A percentile compares a stretch with the other conserved stretches of the same genome.
These are phyloP conservation scores for Gadopsis bispinosus DNA, from an alignment of 2,797 vertebrate genomes.

Conservation along the genomic window DNA sequence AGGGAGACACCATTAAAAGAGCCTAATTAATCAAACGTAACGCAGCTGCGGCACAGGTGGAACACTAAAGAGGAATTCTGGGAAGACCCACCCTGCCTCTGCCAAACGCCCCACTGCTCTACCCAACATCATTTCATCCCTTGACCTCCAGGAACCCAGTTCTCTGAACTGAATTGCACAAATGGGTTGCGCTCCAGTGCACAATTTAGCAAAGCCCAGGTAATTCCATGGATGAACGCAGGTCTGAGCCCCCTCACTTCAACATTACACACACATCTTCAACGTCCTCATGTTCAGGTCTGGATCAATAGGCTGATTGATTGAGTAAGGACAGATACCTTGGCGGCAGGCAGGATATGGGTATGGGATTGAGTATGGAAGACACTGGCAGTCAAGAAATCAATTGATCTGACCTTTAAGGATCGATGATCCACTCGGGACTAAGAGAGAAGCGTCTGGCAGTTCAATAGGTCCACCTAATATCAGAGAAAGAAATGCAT, in stretches of 20 bases:
- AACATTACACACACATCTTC: constrained; percentile 39
- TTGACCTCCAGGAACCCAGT: constrained; percentile 21
- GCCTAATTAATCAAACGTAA: constrained; percentile 67
- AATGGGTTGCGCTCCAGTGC: constrained; percentile 45
- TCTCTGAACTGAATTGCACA: constrained; percentile 37
- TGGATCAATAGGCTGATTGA: constrained; percentile 75
- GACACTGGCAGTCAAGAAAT: constrained; percentile 63
- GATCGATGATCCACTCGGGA: constrained; percentile 67
- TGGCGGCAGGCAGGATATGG: constrained; percentile 50
- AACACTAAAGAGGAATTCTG: constrained; percentile 31
- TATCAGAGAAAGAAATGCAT: constrained; percentile 42
- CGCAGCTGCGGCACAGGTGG: constrained; percentile 35
- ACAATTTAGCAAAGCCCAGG: constrained; percentile 39
- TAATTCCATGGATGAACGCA: constrained; percentile 51
- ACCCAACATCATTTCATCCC: constrained; percentile 3
- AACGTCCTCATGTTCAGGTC: constrained; percentile 48
- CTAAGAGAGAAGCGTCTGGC: constrained; percentile 61
- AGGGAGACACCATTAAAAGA: constrained; percentile 53
- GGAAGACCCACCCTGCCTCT: background rate
- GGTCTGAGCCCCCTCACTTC: constrained; percentile 29
- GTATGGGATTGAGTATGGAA: constrained; percentile 57
- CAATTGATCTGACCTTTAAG: constrained; percentile 69
- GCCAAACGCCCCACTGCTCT: background rate
- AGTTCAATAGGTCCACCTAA: constrained; percentile 48
- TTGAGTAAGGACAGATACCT: constrained; percentile 65